phyloP scores from a whole-genome alignment of 2,888 invertebrate genomes.

The Oligia strigilis region DNA sequence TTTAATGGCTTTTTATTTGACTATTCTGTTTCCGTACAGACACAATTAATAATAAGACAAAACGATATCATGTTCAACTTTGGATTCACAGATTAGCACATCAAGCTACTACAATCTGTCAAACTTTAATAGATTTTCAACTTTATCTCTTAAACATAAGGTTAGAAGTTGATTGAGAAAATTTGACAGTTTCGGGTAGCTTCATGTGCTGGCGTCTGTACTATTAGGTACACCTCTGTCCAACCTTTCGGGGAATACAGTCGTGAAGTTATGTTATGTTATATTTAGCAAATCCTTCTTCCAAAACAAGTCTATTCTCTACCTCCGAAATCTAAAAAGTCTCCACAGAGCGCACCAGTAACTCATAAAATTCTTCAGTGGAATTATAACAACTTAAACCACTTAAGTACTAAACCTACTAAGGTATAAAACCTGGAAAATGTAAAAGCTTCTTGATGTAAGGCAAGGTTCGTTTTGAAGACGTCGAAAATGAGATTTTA shows the following conservation, averaged over 20 bases:
- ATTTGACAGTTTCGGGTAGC: too few relatives aligned
- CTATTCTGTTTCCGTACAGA: too few relatives aligned
- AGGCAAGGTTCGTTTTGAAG: slow-evolving; percentile 27
- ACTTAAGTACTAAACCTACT: slow-evolving; percentile 51
- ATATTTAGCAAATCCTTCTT: neutral
- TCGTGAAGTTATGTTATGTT: neutral
- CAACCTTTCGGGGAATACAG: neutral
- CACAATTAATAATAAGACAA: too few relatives aligned
- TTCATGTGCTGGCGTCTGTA: neutral
- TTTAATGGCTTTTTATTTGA: too few relatives aligned
- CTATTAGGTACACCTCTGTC: too few relatives aligned
- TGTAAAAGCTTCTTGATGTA: slow-evolving; percentile 62
- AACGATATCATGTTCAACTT: too few relatives aligned
- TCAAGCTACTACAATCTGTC: too few relatives aligned
- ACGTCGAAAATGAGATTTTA: slow-evolving; percentile 26
- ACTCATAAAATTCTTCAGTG: slow-evolving; percentile 39
- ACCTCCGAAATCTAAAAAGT: neutral
- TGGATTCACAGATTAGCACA: too few relatives aligned
- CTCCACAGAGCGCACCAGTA: slow-evolving; percentile 6
- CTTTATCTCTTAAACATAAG: too few relatives aligned
- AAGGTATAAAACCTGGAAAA: slow-evolving; percentile 47
- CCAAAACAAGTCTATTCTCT: neutral
- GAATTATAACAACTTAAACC: slow-evolving; percentile 62
- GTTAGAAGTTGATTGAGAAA: too few relatives aligned
- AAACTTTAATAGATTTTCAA: too few relatives aligned